Evolutionary conservation across 2,113 vertebrate genomes (phyloP).

Genomic region (Hemiscyllium ocellatum): DNA sequence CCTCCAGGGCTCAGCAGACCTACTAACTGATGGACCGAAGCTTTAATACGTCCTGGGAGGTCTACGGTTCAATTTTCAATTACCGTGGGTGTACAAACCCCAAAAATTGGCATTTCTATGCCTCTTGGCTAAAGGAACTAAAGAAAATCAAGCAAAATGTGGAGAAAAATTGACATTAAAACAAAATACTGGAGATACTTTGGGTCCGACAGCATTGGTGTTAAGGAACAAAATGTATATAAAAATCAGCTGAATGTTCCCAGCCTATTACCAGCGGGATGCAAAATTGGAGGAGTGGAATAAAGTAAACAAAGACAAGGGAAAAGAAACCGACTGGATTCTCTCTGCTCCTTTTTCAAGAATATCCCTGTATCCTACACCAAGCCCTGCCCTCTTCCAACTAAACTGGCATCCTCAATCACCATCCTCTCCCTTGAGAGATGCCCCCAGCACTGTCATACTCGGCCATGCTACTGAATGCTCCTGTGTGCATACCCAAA

Average conservation of each 20-base stretch:
- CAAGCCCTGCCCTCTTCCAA: too few relatives aligned
- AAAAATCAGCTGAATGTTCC: not conserved
- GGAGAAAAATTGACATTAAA: not conserved
- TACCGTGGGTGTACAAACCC: not conserved
- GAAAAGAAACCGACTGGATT: too few relatives aligned
- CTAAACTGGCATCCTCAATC: too few relatives aligned
- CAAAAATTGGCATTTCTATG: not conserved
- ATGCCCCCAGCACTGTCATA: too few relatives aligned
- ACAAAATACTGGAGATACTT: not conserved
- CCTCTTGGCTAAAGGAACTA: too few relatives aligned
- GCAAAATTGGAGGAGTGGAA: too few relatives aligned
- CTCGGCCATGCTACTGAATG: too few relatives aligned
- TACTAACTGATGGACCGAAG: not conserved
- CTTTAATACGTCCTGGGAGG: not conserved
- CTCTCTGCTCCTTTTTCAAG: too few relatives aligned
- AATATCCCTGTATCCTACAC: too few relatives aligned
- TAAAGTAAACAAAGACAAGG: not conserved
- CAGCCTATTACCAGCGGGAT: not conserved
- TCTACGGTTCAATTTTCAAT: not conserved
- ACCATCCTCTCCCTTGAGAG: too few relatives aligned
- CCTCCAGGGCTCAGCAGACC: not conserved
- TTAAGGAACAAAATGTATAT: not conserved
- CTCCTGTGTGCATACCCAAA: too few relatives aligned
- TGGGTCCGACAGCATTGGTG: not conserved
- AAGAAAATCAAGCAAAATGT: not conserved